Conservation (phyloP, 2,113 vertebrate genomes). For the Cavia porcellus region DNA sequence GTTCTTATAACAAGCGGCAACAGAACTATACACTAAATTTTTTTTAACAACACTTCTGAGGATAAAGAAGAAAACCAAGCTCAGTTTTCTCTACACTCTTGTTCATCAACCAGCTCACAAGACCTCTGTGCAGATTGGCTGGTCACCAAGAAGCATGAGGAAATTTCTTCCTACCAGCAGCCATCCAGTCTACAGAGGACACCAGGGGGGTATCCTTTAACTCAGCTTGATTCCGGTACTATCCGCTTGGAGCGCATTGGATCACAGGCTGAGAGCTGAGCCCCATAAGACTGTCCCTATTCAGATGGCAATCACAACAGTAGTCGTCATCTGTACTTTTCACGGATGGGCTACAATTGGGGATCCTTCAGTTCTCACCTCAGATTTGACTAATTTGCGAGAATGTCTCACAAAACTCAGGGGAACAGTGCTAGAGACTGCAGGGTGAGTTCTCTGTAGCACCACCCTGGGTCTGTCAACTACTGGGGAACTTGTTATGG, state of each 20-base stretch:
- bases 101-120: background rate
- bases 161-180: background rate
- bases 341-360: background rate
- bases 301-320: background rate
- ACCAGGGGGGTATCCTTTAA: background rate
- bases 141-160: background rate
- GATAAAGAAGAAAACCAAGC: background rate
- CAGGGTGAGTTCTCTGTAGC: constrained; percentile 82
- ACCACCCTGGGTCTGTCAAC: constrained; percentile 87
- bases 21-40: background rate
- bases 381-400: background rate
- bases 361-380: background rate
- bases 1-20: background rate
- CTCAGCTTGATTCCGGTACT: background rate
- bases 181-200: background rate
- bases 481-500: constrained; percentile 89
- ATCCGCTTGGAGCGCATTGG: background rate
- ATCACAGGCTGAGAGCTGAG: background rate
- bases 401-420: background rate
- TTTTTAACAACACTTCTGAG: constrained; percentile 27
- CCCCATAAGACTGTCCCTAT: background rate
- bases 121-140: background rate
- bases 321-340: background rate
- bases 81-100: background rate
- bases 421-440: too few relatives aligned